These are phyloP conservation scores for Erythrocebus patas DNA, from an alignment of 2,113 vertebrate species.

Conservation along the genomic window DNA sequence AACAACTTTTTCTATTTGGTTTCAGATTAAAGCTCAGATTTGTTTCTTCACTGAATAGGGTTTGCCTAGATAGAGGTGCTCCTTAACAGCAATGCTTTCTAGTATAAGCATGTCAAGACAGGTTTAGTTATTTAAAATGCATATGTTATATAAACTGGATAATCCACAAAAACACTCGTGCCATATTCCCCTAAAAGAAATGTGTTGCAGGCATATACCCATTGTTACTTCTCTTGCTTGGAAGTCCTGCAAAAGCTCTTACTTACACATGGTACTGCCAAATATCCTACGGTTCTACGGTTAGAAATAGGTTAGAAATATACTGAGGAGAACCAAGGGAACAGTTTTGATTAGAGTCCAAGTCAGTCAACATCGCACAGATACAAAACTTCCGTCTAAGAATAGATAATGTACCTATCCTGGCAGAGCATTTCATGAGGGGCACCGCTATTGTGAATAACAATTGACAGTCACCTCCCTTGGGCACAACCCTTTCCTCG, in stretches of 20 bases:
- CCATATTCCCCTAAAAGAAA: background rate
- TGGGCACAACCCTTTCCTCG: background rate
- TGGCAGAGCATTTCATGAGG: background rate
- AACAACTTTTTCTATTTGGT: background rate
- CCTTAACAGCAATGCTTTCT: background rate
- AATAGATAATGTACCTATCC: background rate
- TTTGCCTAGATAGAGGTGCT: background rate
- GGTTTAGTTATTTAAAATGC: background rate
- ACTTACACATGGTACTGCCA: rapidly evolving
- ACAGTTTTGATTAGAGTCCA: background rate
- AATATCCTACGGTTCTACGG: background rate
- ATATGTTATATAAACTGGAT: background rate
- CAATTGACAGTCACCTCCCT: background rate
- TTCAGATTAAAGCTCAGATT: conserved; percentile 1
- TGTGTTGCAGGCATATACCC: background rate
- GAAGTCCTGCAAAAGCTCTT: background rate
- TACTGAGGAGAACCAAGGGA: background rate
- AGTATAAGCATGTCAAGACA: background rate
- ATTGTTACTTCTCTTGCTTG: background rate
- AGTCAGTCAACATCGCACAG: too few relatives aligned
- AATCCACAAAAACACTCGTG: conserved; percentile 4
- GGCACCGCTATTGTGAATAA: background rate
- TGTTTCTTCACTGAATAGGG: background rate
- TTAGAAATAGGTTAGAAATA: background rate
- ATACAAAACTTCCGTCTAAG: background rate